A percentile compares a stretch with the other conserved stretches of the same genome.
Evolutionary conservation across 2,888 invertebrate species (phyloP).

Genomic region (Sabatieria punctata): DNA sequence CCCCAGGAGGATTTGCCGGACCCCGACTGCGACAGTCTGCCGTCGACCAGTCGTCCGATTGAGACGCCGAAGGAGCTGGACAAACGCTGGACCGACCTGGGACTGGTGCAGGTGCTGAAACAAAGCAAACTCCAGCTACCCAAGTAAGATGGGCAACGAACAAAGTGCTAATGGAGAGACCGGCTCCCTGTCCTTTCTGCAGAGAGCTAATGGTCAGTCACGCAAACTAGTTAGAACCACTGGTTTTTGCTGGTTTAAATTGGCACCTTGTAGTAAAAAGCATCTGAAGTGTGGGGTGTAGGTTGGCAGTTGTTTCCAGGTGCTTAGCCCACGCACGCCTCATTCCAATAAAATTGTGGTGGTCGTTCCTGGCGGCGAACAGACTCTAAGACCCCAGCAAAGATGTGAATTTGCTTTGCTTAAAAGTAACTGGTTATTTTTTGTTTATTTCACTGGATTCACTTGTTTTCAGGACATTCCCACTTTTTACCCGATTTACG

Average conservation of each 20-base stretch:
- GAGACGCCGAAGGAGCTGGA: slow-evolving; percentile 9
- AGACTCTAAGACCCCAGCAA: neutral
- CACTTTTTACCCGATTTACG: slow-evolving; percentile 8
- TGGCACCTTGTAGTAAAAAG: too few species aligned
- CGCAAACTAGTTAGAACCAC: neutral
- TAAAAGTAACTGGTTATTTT: neutral
- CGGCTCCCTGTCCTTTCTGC: neutral
- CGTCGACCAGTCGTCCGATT: neutral
- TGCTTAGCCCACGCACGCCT: neutral
- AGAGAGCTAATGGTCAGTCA: neutral
- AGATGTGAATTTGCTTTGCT: neutral
- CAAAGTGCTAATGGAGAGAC: neutral
- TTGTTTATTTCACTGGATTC: neutral
- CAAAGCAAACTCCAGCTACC: neutral
- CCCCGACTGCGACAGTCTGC: slow-evolving; percentile 1
- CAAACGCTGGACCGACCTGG: slow-evolving; percentile 8
- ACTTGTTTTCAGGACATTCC: slow-evolving; percentile 8
- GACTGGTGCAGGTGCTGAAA: neutral
- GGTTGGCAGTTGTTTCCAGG: neutral
- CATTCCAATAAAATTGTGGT: neutral
- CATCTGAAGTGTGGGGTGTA: too few species aligned
- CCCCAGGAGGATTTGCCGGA: slow-evolving; percentile 8
- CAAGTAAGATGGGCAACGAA: neutral
- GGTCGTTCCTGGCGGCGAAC: neutral
- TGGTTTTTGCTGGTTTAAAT: neutral